Base-by-base conservation (phyloP, 2,113 vertebrate species). In the Corvus hawaiiensis region DNA sequence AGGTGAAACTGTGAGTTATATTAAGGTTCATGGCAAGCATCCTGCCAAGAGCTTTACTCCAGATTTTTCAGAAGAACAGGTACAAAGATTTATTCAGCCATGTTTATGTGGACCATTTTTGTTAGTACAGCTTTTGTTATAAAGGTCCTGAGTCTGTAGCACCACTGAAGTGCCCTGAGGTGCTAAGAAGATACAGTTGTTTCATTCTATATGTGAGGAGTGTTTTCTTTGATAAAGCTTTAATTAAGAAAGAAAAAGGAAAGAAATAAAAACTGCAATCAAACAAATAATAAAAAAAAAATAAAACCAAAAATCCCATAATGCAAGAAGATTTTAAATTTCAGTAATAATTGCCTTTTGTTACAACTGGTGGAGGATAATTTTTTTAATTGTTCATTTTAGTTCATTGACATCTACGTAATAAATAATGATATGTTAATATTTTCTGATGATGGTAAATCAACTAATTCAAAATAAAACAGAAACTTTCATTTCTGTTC, bases 231-330 rank as follows among this genome's bases (percentile, higher is more conserved):
- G 3, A 12, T n/a, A 39, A 83, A 79, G 3, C 3, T 90, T 15
- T 59, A 52, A 59, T 32, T 71, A 77, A 20, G n/a, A 39, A 84
- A 27, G 2, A 10, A 28, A 71, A 54, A 35, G 0, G 6, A 27
- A 28, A 15, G 13, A 33, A 32, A 28, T 0, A 11, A 20, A 30
- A 14, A 2, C 11, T 44, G 6, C 15, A 58, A 48, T 14, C 28
- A 58, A 78, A 32, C 2, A 49, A 63, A 41, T 9, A 28, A 54
- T 26, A 3, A 33, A 10, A 49, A 55, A 37, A n/a, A 39, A 39
- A 18, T 8, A 37, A 61, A 61, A 27, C 2, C 5, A 35, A 27
- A 12, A 12, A 1, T 0, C 3, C 1, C 2, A 1, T 8, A 28
- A 15, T 7, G 11, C 7, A 41, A 21, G 7, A 54, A 62, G 11